Conservation (phyloP, 2,888 invertebrate genomes). For the Scaptodrosophila latifasciaeformis region DNA sequence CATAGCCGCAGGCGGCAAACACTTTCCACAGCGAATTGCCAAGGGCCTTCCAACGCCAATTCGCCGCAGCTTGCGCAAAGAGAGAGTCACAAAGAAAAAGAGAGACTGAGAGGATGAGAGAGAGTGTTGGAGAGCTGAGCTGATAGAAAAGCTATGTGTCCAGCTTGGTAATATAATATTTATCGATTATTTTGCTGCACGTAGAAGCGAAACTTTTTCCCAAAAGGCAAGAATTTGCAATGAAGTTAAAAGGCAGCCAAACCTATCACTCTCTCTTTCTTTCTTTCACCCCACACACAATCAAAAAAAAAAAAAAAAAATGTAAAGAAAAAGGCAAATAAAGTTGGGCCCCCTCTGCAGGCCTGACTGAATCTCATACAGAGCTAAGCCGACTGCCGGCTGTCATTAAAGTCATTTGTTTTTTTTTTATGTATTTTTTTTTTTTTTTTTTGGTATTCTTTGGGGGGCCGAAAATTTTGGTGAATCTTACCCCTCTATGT, state of each 20-base stretch:
- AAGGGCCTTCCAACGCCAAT: constrained; percentile 15
- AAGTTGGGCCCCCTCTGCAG: too few relatives aligned
- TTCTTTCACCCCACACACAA: background rate
- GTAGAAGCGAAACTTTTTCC: constrained; percentile 9
- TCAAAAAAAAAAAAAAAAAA: constrained; percentile 33
- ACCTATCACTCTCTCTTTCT: too few relatives aligned
- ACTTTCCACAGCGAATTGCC: constrained; percentile 12
- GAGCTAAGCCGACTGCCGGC: background rate
- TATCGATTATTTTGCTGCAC: constrained; percentile 54
- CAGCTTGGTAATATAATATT: constrained; percentile 45
- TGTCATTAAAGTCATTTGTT: background rate
- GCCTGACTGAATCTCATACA: background rate
- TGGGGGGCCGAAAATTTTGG: background rate
- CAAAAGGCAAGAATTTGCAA: too few relatives aligned
- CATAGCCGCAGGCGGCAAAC: constrained; percentile 17
- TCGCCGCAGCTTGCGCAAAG: constrained; percentile 21
- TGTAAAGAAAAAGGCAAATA: constrained; percentile 8
- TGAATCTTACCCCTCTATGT: constrained; percentile 59
- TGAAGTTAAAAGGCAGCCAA: too few relatives aligned
- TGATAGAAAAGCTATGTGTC: too few relatives aligned
- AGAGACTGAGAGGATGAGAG: background rate
- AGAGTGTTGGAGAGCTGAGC: background rate
- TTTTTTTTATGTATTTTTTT: too few relatives aligned
- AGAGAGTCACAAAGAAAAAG: background rate
- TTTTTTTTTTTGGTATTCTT: too few relatives aligned